Evolutionary conservation across 2,797 vertebrate genomes (phyloP), one percentile per base, ranked within the genome.

Genomic region (Gephyroberyx darwinii): DNA sequence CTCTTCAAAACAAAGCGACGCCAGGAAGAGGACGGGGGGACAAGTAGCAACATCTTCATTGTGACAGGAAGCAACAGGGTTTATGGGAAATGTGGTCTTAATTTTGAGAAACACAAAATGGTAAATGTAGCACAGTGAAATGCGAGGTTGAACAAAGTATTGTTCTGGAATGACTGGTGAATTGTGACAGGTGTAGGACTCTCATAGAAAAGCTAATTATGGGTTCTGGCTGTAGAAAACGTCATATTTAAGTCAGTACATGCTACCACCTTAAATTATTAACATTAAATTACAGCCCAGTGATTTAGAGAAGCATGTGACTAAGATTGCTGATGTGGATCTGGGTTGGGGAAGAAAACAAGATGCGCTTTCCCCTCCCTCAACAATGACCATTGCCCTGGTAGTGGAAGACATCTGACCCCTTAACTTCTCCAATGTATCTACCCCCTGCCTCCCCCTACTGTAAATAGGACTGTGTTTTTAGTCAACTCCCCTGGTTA

Each of bases 401-500:
- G 26, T 26, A 26, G 26, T 26, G 26, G 26, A 26, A 26, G 26
- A 26, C 4, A 26, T 26, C 0, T 26, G 26, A 26, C 26, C 26
- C 26, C 26, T 26, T 26, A 26, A 4, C 26, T 26, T 26, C 2
- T 26, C 1, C 39, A 63, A 67, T 19, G 19, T 19, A 59, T 74
- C 57, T 59, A 77, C 59, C 52, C 1, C 43, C 22, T 60, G 26
- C 10, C 30, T 56, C 53, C 63, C 57, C 63, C 57, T 33, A 51
- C 81, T 80, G 78, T 69, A 60, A 77, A 64, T 63, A 77, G 76
- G 57, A 75, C 69, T 74, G 61, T 78, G 74, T 68, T 70, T 58
- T 78, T 53, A 61, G 56, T 71, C 69, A 13, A 63, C 55, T 67
- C 62, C 8, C 39, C 39, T 41, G 39, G 8, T 41, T 41, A 41